Evolutionary conservation across 2,797 vertebrate genomes (phyloP), one percentile per base, ranked within the genome.

Genomic region (Sebastes flavidus): DNA sequence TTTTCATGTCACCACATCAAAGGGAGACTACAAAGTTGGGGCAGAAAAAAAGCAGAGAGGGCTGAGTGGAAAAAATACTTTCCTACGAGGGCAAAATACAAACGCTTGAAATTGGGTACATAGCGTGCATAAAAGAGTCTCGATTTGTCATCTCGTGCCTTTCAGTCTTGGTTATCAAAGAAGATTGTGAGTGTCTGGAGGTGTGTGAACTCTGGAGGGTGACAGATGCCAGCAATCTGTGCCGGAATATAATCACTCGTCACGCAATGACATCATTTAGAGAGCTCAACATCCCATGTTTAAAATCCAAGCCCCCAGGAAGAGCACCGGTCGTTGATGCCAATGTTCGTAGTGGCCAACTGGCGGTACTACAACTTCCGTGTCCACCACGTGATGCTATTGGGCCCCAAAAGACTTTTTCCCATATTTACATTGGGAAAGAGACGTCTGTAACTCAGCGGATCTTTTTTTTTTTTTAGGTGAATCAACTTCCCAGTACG

Each of bases 1-100:
- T 83, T 72, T 77, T 63, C n/a, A 65, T 52, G 54, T 61, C 68
- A 79, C 85, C 87, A 87, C 89, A 89, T 92, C 75, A 90, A 85
- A 83, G 87, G 29, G 42, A 86, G 86, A 80, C 58, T 73, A 62
- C 22, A 84, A 27, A 75, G 62, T 2, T 18, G 27, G 13, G 54
- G 68, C 16, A 75, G 58, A 73, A 61, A 68, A 73, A 61, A 68
- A n/a, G 29, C 5, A 65, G 20, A 72, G 9, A 49, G 8, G 30
- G 24, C 22, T 49, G 54, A 81, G 59, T 68, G 86, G 86, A 88
- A 92, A 91, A 91, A 81, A 77, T 65, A 83, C 56, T 76, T 82
- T 82, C 82, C 67, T 55, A 59, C 7, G 3, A 79, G 27, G 27
- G 27, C 38, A 72, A 87, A 89, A 86, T 75, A 86, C 58, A 67